Conservation (phyloP, 2,113 vertebrate genomes). For the Passer domesticus region DNA sequence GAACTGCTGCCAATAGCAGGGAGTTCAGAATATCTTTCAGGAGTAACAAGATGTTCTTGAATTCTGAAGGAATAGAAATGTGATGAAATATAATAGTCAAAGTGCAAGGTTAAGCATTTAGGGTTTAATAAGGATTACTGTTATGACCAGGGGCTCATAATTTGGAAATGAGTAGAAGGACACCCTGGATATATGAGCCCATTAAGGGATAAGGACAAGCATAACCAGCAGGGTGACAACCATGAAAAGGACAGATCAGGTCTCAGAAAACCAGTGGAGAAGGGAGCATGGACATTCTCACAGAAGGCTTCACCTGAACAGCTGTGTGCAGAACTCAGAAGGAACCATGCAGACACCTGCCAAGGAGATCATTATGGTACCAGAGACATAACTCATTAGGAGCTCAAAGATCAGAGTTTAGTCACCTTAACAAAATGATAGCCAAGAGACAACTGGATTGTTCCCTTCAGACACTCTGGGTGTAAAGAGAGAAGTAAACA, state of each 20-base stretch:
- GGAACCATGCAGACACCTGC: background rate
- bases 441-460: background rate
- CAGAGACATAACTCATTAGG: background rate
- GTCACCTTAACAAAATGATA: background rate
- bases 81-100: constrained; percentile 26
- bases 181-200: background rate
- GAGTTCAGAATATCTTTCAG: constrained; percentile 8
- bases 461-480: background rate
- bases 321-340: background rate
- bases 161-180: constrained; percentile 16
- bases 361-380: background rate
- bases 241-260: background rate
- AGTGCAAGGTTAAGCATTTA: constrained; percentile 31
- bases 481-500: constrained; percentile 1
- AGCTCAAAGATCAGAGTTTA: background rate
- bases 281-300: background rate
- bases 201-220: background rate
- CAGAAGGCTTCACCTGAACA: background rate
- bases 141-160: background rate
- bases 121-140: constrained; percentile 22
- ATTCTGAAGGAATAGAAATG: constrained; percentile 12
- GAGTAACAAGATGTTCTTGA: constrained; percentile 28
- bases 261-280: background rate
- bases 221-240: background rate
- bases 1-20: background rate